A percentile compares a stretch with the other conserved stretches of the same genome.
Evolutionary conservation across 2,797 vertebrate species (phyloP).

Genomic region (Enteromius afrohamiltoni): DNA sequence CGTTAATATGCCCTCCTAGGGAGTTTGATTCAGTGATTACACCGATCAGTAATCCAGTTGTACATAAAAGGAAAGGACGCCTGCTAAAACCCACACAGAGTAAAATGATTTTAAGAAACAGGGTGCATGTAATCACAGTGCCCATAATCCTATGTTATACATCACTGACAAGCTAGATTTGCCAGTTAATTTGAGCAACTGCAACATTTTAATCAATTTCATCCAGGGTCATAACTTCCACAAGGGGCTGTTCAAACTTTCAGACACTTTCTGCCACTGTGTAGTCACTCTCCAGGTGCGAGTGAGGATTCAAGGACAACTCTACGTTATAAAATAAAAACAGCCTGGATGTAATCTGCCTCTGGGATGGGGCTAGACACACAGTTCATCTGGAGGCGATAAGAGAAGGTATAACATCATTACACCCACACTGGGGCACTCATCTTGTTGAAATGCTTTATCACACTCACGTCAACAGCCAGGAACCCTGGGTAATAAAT

Average conservation of each 20-base stretch:
- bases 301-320: conserved; percentile 48
- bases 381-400: conserved; percentile 76
- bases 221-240: conserved; percentile 39
- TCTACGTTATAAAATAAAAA: conserved; percentile 56
- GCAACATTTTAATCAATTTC: conserved; percentile 61
- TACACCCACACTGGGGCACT: conserved; percentile 75
- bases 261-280: conserved; percentile 16
- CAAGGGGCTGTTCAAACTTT: conserved; percentile 39
- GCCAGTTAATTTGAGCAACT: conserved; percentile 49
- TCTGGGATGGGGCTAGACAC: conserved; percentile 61
- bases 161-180: conserved; percentile 51
- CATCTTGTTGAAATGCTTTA: conserved; percentile 77
- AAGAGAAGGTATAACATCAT: conserved; percentile 77
- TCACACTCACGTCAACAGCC: conserved; percentile 78
- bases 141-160: conserved; percentile 59
- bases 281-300: conserved; percentile 15
- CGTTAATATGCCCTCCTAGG: conserved; percentile 53
- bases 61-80: conserved; percentile 60
- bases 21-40: conserved; percentile 60
- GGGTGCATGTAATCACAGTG: conserved; percentile 21
- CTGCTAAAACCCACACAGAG: conserved; percentile 19
- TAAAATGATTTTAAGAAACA: conserved; percentile 34
- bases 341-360: conserved; percentile 62
- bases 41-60: conserved; percentile 69
- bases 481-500: conserved; percentile 78